These are phyloP conservation scores for Hyles lineata DNA, from an alignment of 2,888 invertebrate species.

Conservation along the genomic window DNA sequence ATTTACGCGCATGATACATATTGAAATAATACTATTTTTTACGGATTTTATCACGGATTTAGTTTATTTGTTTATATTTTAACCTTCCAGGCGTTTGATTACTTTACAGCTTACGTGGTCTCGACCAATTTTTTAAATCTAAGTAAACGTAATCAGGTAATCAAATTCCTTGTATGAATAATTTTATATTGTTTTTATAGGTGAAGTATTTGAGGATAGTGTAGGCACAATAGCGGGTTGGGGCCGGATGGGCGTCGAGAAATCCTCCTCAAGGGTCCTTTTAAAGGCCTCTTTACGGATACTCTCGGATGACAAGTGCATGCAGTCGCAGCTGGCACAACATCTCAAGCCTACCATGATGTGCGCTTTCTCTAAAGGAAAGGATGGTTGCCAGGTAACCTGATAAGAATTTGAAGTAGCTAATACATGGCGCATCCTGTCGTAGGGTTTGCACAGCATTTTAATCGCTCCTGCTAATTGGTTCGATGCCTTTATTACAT, in stretches of 20 bases:
- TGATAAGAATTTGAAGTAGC: conserved; percentile 21
- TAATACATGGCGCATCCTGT: conserved; percentile 8
- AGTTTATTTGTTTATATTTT: too few species aligned
- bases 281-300: conserved; percentile 77
- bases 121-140: too few species aligned
- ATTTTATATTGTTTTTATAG: conserved; percentile 48
- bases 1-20: too few species aligned
- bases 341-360: conserved; percentile 83
- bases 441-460: neutral
- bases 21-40: too few species aligned
- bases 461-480: neutral
- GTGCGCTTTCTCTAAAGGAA: conserved; percentile 86
- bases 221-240: conserved; percentile 83
- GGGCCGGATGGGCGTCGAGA: conserved; percentile 78
- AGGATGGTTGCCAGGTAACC: conserved; percentile 87
- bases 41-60: too few species aligned
- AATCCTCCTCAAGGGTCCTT: conserved; percentile 75
- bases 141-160: too few species aligned
- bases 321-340: conserved; percentile 67
- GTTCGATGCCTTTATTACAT: neutral
- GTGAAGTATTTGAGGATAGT: conserved; percentile 69
- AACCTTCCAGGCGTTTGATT: too few species aligned
- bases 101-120: too few species aligned
- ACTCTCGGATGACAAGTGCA: conserved; percentile 71
- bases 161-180: too few species aligned